Percentiles rank a stretch among this genome's conserved stretches.
phyloP scores from a whole-genome alignment of 2,888 invertebrate species.

The Synanthedon vespiformis region DNA sequence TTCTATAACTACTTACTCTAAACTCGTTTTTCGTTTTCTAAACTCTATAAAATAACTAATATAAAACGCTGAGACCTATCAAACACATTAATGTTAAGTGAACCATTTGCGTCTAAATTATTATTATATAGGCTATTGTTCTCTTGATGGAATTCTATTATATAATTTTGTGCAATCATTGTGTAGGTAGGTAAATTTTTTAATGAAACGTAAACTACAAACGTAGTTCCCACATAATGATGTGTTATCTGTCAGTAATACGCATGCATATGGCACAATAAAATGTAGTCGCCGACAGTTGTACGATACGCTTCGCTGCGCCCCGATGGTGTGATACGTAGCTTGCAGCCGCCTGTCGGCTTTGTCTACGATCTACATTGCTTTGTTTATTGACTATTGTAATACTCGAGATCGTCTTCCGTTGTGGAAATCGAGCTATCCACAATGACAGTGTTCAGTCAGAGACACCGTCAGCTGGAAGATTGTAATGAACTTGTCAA shows the following conservation, averaged over 20 bases:
- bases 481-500: no score
- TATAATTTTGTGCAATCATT: no score
- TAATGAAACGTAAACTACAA: slow-evolving; percentile 1
- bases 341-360: slow-evolving; percentile 37
- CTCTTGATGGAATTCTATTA: no score
- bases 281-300: slow-evolving; percentile 46
- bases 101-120: no score
- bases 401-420: slow-evolving; percentile 39
- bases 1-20: no score
- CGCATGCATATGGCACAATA: slow-evolving; percentile 26
- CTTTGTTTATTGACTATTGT: slow-evolving; percentile 64
- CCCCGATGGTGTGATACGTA: slow-evolving; percentile 46
- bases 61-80: no score
- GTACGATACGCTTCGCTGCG: slow-evolving; percentile 56
- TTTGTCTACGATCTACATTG: slow-evolving; percentile 51
- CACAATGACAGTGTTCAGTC: slow-evolving; percentile 19
- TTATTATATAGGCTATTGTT: no score
- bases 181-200: neutral
- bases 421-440: slow-evolving; percentile 44
- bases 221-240: slow-evolving; percentile 12
- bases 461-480: no score
- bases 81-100: no score
- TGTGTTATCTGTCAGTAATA: slow-evolving; percentile 18
- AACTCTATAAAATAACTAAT: no score
- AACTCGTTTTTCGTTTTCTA: no score